Evolutionary conservation across 2,888 invertebrate species (phyloP).

Genomic region (Dryobotodes eremita): DNA sequence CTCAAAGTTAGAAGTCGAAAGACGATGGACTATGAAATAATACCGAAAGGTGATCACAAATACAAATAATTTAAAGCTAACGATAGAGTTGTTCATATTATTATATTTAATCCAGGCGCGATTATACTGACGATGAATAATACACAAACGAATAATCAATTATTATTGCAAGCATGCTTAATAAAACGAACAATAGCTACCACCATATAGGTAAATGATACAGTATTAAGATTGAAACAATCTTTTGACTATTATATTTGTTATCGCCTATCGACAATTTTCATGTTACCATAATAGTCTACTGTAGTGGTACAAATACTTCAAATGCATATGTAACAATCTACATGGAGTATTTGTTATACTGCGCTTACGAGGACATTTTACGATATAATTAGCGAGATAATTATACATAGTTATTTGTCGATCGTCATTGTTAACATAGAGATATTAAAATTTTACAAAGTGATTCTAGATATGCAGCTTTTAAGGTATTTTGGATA

Average conservation of each 20-base stretch:
- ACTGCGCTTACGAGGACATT: constrained; percentile 25
- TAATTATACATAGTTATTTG: constrained; percentile 74
- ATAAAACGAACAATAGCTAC: not conserved
- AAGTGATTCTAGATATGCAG: constrained; percentile 32
- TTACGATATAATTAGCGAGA: constrained; percentile 36
- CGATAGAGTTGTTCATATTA: not conserved
- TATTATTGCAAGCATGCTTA: not conserved
- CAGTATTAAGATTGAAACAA: not conserved
- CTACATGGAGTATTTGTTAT: constrained; percentile 10
- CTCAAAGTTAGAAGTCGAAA: constrained; percentile 16
- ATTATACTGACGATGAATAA: not conserved
- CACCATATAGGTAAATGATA: not conserved
- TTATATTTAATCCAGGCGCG: not conserved
- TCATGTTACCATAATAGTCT: constrained; percentile 12
- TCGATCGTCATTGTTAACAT: constrained; percentile 69
- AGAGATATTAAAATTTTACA: constrained; percentile 41
- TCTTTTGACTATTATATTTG: constrained; percentile 8
- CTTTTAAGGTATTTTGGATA: constrained; percentile 38
- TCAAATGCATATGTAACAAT: not conserved
- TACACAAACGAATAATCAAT: not conserved
- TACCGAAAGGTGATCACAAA: constrained; percentile 22
- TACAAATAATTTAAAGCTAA: not conserved
- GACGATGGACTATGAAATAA: not conserved
- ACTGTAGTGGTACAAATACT: constrained; percentile 5
- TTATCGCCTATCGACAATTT: constrained; percentile 20